A percentile compares a stretch with the other conserved stretches of the same genome.
phyloP scores from a whole-genome alignment of 2,113 vertebrate genomes.

The Dissostichus mawsoni region DNA sequence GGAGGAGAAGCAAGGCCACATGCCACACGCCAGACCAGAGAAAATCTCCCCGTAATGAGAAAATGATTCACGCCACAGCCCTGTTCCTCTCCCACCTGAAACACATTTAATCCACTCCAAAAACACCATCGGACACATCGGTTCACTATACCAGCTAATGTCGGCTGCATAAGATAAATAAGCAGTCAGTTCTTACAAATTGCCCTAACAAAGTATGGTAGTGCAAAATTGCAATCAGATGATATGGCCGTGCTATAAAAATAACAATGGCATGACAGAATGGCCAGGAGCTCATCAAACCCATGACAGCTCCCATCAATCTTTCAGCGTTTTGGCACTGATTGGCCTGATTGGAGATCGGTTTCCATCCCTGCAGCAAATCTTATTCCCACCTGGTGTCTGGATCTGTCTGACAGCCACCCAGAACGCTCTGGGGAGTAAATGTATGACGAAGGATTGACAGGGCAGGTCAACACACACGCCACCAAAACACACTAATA shows the following conservation, averaged over 20 bases:
- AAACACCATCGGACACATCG: constrained; percentile 56
- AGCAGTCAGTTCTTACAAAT: constrained; percentile 73
- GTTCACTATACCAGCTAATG: constrained; percentile 56
- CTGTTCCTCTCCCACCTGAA: constrained; percentile 74
- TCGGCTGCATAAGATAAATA: constrained; percentile 75
- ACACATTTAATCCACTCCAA: constrained; percentile 63
- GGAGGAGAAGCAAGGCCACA: constrained; percentile 50
- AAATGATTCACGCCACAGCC: constrained; percentile 72
- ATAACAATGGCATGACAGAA: constrained; percentile 70
- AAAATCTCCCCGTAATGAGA: constrained; percentile 71
- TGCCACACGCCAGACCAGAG: constrained; percentile 49
- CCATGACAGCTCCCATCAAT: constrained; percentile 79
- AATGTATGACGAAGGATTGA: constrained; percentile 57
- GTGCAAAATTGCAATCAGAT: constrained; percentile 82
- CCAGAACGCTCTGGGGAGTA: constrained; percentile 58
- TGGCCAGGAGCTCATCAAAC: constrained; percentile 70
- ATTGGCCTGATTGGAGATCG: constrained; percentile 78
- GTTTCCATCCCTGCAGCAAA: constrained; percentile 69
- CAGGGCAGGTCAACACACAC: constrained; percentile 57
- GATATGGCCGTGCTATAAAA: constrained; percentile 67
- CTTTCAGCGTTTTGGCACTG: constrained; percentile 71
- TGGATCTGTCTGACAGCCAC: constrained; percentile 58
- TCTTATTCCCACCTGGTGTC: constrained; percentile 72
- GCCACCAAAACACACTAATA: constrained; percentile 29
- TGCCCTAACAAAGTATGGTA: constrained; percentile 68